Percentiles rank a stretch among this genome's conserved stretches.
Conservation (phyloP, 2,113 vertebrate genomes). For the Meriones unguiculatus region DNA sequence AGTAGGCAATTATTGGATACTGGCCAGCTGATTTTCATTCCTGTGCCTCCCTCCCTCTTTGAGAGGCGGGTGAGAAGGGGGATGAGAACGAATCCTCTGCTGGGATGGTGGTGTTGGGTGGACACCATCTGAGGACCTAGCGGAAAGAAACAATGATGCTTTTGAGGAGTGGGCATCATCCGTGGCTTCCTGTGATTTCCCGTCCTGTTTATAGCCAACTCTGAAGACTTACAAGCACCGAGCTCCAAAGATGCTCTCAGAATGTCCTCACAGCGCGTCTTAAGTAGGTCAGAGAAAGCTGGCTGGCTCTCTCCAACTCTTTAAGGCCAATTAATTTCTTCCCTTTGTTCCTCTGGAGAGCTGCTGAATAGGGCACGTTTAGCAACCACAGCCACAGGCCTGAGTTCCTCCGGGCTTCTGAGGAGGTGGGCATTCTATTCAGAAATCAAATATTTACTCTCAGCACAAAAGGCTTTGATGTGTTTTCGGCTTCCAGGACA, state of each 20-base stretch:
- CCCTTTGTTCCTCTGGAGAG: conserved; percentile 71
- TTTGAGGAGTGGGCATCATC: conserved; percentile 43
- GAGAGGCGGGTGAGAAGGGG: neutral
- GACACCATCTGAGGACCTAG: conserved; percentile 42
- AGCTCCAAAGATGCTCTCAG: conserved; percentile 57
- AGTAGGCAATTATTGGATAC: conserved; percentile 21
- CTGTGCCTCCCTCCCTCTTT: conserved; percentile 21
- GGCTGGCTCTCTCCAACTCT: conserved; percentile 41
- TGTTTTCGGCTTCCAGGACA: conserved; percentile 19
- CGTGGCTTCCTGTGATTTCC: conserved; percentile 54
- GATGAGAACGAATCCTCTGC: neutral
- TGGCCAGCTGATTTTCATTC: conserved; percentile 39
- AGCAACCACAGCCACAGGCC: conserved; percentile 56
- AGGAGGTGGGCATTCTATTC: conserved; percentile 71
- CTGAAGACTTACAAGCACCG: conserved; percentile 19
- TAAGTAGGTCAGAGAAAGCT: conserved; percentile 73
- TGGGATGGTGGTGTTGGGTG: neutral
- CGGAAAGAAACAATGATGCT: conserved; percentile 45
- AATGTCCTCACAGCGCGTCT: conserved; percentile 42
- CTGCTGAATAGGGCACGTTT: conserved; percentile 71
- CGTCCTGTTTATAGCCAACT: conserved; percentile 40
- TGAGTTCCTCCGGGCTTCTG: conserved; percentile 62
- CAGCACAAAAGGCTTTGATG: conserved; percentile 63
- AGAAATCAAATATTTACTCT: conserved; percentile 77
- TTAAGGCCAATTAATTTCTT: conserved; percentile 61